These are phyloP conservation scores for Oligia strigilis DNA, from an alignment of 2,888 invertebrate species.

Conservation along the genomic window DNA sequence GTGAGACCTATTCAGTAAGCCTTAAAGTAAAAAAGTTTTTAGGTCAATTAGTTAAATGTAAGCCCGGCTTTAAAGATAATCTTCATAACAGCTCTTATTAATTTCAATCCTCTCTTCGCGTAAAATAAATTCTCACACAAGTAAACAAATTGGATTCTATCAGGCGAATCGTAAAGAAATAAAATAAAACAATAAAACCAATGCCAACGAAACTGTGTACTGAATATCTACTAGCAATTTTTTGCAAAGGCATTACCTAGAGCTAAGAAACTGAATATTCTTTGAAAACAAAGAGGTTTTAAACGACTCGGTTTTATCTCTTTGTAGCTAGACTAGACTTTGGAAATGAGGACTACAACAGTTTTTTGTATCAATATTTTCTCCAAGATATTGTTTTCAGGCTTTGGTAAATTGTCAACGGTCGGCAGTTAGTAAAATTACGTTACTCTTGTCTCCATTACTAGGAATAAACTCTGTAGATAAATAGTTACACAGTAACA, in stretches of 20 bases:
- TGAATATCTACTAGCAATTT: conserved; percentile 43
- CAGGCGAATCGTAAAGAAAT: conserved; percentile 32
- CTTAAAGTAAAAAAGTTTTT: conserved; percentile 1
- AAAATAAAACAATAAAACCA: conserved; percentile 43
- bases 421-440: conserved; percentile 30
- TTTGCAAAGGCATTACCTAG: conserved; percentile 49
- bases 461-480: conserved; percentile 7
- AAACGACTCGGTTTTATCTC: conserved; percentile 47
- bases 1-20: conserved; percentile 1
- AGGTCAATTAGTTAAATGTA: conserved; percentile 33
- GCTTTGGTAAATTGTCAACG: conserved; percentile 45
- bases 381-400: conserved; percentile 29
- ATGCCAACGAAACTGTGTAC: conserved; percentile 31
- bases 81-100: conserved; percentile 22
- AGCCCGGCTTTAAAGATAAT: conserved; percentile 15
- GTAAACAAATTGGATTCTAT: conserved; percentile 51
- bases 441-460: conserved; percentile 11
- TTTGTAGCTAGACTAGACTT: conserved; percentile 41
- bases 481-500: background rate
- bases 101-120: conserved; percentile 20
- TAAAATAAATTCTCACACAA: conserved; percentile 42
- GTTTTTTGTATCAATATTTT: conserved; percentile 22
- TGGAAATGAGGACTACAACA: conserved; percentile 44
- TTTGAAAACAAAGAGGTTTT: conserved; percentile 60
- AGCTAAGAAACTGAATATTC: conserved; percentile 59